Evolutionary conservation across 2,888 invertebrate species (phyloP), one percentile per base, ranked within the genome.

Genomic region (Drosophila neonasuta): DNA sequence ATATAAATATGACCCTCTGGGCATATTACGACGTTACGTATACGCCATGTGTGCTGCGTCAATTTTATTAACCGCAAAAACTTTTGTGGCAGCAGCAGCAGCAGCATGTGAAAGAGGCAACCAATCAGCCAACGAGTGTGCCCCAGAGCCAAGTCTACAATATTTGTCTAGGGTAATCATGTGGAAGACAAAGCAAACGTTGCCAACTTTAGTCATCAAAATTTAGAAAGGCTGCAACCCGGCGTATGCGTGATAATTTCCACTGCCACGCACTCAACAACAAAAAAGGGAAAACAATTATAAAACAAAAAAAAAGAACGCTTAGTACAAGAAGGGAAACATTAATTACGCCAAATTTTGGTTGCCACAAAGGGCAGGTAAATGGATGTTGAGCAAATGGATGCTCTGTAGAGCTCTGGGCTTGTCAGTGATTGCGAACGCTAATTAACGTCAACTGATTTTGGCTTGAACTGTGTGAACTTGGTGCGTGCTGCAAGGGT

Each of bases 41-140:
- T 64, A 68, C 56, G 65, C 62, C 51, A 48, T 49, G 64, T 71
- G 52, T 54, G 59, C 30, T 41, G 41, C 54, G 41, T 56, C 66
- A 79, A 74, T 80, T 84, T 80, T 72, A 74, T 71, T 81, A 84
- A 69, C 81, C 79, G 52, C 82, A 68, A 52, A 79, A 84, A 71
- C 24, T 62, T 74, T 74, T 63, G 57, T 56, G 59, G 36, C 36
- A 36, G 24, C 24, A 24, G 5, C 24, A 24, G 24, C 24, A 24
- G 54, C 59, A 39, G 36, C 24, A n/a, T n/a, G 42, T 17, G 29
- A 36, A 29, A 32, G 54, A 41, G 30, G 13, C 9, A 54, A 42
- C 49, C 39, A 54, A 42, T 30, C 49, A 49, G 11, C n/a, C 29
- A 54, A 32, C 8, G 29, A 17, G 17, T 11, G 29, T 24, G 59